Evolutionary conservation across 37 sponge, comb jelly and placozoan genomes (phyloP), one percentile per base, ranked within the genome.

Genomic region (Tethya wilhelma): DNA sequence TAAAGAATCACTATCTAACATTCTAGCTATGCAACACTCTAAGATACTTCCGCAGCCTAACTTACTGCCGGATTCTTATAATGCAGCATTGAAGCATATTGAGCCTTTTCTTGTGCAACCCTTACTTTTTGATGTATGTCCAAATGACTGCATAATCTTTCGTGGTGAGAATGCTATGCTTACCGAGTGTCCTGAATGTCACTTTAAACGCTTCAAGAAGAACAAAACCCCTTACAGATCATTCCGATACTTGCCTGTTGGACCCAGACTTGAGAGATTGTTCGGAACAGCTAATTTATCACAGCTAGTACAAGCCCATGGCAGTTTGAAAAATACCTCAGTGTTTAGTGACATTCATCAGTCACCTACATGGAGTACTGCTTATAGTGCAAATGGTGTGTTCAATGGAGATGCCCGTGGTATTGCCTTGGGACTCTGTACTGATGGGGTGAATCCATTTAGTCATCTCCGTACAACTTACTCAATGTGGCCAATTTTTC

Each of bases 361-460:
- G 20, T 73, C 74, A 2, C 56, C 56, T 29, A 57, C 58, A 7
- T 73, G 57, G 74, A 7, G 4, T 7, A 17, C 1, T 33, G 57
- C 56, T 31, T 73, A 73, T 34, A 1, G 2, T 33, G 4, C 1
- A 17, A 33, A 26, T 41, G 74, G 74, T 0, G 2, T 59, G 2
- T 75, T 75, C 36, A n/a, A 55, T 59, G 76, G 76, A 23, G 76
- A 75, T 33, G 62, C 39, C 8, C 36, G 76, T 26, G 76, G 76
- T 4, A 59, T 75, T 38, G 4, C 76, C 2, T 59, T 75, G 4
- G 76, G 69, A 2, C 31, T 79, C 1, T 80, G 81, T 31, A 38
- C 81, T 32, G 81, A 80, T 80, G 81, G 81, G 1, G 56, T 68
- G 0, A 80, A 80, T 32, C 81, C 81, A 9, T 80, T 80, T 80